Evolutionary conservation across 2,797 vertebrate genomes (phyloP), one percentile per base, ranked within the genome.

Genomic region (Kryptopterus vitreolus): DNA sequence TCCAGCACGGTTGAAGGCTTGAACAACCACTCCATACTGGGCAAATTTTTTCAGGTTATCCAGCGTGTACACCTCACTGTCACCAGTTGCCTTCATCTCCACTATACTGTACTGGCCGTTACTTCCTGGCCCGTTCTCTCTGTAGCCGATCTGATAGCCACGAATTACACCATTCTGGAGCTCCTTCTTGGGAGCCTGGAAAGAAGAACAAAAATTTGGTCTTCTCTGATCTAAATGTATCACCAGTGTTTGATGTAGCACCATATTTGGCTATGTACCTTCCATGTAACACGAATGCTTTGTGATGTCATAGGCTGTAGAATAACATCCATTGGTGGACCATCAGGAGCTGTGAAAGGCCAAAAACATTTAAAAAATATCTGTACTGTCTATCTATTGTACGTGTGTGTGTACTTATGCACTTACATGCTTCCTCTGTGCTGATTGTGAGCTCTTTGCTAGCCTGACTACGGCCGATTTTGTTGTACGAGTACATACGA

Each of bases 271-370:
- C 63, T 72, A 0, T 85, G 86, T 89, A 98, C 98, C 96, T 98
- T 99, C 98, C 98, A 99, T 10, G 98, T 98, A 82, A 99, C 98
- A 76, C 98, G 95, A 88, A 99, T 99, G 88, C 98, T 99, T 89
- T 99, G 97, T 58, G 98, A 99, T 0, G 98, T 99, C 89, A 98
- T 93, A 0, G 98, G 96, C 89, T 97, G 96, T 87, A 99, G 89
- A 85, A 96, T 97, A 73, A 99, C 98, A 0, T 99, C 97, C 95
- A 99, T 95, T 0, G 98, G 98, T 31, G 98, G 97, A 20, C 98
- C 98, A 22, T 99, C 98, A 0, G 98, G 98, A 90, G 97, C 98
- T 99, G 88, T 0, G 8, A 62, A 38, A 77, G 72, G 85, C 29
- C 69, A 85, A 10, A 48, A 33, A 31, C 55, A 79, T 38, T 79